These are phyloP conservation scores for Sitophilus oryzae DNA, from an alignment of 1,140 invertebrate species.

Conservation along the genomic window DNA sequence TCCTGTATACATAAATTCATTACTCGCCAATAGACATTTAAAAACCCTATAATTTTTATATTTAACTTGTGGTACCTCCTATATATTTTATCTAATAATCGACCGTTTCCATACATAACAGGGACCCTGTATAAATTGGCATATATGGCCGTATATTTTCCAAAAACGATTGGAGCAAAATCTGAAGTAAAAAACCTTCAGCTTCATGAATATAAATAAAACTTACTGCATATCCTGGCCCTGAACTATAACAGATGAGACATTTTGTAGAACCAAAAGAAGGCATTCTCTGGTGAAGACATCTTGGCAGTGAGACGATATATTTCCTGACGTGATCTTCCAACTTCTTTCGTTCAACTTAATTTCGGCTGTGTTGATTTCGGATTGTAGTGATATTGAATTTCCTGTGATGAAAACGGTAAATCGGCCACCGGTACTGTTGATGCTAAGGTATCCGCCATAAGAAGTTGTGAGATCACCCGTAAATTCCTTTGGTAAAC, in stretches of 20 bases:
- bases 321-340: constrained; percentile 17
- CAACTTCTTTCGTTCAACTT: constrained; percentile 51
- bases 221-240: constrained; percentile 24
- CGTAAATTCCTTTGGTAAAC: constrained; percentile 66
- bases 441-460: constrained; percentile 71
- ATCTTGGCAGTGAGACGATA: constrained; percentile 13
- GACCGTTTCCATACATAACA: no score
- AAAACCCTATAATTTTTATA: no score
- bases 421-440: constrained; percentile 17
- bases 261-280: constrained; percentile 84
- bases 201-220: no score
- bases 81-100: no score
- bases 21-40: no score
- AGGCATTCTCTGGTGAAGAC: constrained; percentile 67
- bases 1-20: no score
- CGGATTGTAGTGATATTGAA: constrained; percentile 21
- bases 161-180: not conserved
- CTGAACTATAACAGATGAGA: constrained; percentile 61
- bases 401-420: constrained; percentile 30
- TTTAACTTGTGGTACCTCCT: no score
- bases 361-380: constrained; percentile 40
- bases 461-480: constrained; percentile 90
- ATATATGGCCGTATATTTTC: no score
- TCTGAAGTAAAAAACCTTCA: not conserved
- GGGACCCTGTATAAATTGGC: no score